phyloP scores from a whole-genome alignment of 2,113 vertebrate species.

The Dicaeum eximium region DNA sequence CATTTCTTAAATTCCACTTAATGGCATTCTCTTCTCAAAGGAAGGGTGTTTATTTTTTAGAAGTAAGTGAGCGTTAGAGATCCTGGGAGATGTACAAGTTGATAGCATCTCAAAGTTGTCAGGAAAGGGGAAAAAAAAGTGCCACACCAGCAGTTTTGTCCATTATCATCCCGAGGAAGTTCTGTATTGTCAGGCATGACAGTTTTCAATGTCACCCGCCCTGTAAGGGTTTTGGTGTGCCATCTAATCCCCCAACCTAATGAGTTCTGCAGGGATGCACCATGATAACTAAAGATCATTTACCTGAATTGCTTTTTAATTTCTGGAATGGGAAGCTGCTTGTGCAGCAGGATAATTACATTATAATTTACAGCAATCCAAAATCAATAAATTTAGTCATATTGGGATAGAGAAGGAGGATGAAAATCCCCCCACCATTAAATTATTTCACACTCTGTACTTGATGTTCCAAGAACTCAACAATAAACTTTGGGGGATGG shows the following conservation, averaged over 20 bases:
- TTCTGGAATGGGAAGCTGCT: conserved; percentile 73
- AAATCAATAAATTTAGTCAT: conserved; percentile 74
- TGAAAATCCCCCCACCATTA: conserved; percentile 37
- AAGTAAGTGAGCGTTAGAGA: background rate
- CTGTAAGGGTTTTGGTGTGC: conserved; percentile 53
- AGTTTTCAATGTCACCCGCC: conserved; percentile 21
- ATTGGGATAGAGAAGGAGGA: conserved; percentile 45
- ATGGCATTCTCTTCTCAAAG: background rate
- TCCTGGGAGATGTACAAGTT: background rate
- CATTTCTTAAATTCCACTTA: background rate
- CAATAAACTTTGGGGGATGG: conserved; percentile 20
- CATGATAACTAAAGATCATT: conserved; percentile 75
- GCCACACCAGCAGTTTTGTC: background rate
- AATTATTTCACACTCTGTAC: conserved; percentile 46
- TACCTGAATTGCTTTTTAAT: conserved; percentile 81
- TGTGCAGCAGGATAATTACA: conserved; percentile 70
- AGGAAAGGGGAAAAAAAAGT: background rate
- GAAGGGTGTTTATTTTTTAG: background rate
- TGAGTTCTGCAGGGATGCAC: conserved; percentile 74
- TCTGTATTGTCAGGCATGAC: background rate
- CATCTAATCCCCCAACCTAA: conserved; percentile 62
- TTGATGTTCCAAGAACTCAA: conserved; percentile 33
- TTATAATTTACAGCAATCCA: conserved; percentile 74
- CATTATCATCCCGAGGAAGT: background rate
- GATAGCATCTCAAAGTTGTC: background rate